Conservation (phyloP, 1,140 invertebrate genomes). For the Acromyrmex charruanus region DNA sequence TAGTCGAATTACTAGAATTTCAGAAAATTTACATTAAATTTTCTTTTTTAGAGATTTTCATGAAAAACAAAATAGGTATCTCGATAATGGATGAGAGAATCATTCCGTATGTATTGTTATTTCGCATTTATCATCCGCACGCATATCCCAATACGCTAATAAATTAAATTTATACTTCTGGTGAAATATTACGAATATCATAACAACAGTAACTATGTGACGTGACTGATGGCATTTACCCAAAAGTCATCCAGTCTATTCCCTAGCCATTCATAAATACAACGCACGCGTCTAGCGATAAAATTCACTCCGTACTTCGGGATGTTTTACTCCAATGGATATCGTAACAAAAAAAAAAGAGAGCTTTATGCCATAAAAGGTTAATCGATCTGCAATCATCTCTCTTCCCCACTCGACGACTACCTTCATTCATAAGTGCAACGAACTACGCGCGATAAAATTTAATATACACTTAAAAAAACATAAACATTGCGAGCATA, state of each 20-base stretch:
- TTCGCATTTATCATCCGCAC: conserved; percentile 33
- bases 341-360: conserved; percentile 19
- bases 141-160: conserved; percentile 18
- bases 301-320: conserved; percentile 38
- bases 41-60: not conserved
- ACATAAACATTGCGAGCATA: conserved; percentile 27
- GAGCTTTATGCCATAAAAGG: conserved; percentile 44
- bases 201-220: conserved; percentile 11
- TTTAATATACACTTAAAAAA: conserved; percentile 33
- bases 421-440: conserved; percentile 49
- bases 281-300: not conserved
- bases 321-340: conserved; percentile 27
- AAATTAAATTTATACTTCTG: conserved; percentile 37
- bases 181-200: conserved; percentile 31
- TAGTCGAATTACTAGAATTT: not conserved
- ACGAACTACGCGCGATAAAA: conserved; percentile 34
- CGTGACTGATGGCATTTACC: conserved; percentile 40
- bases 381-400: conserved; percentile 67
- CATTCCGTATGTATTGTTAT: not conserved
- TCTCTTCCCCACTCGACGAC: conserved; percentile 9
- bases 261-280: conserved; percentile 52
- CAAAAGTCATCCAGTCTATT: conserved; percentile 30
- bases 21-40: not conserved
- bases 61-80: not conserved
- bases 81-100: not conserved